Evolutionary conservation across 2,888 invertebrate species (phyloP).

Genomic region (Ophioninae sp.): DNA sequence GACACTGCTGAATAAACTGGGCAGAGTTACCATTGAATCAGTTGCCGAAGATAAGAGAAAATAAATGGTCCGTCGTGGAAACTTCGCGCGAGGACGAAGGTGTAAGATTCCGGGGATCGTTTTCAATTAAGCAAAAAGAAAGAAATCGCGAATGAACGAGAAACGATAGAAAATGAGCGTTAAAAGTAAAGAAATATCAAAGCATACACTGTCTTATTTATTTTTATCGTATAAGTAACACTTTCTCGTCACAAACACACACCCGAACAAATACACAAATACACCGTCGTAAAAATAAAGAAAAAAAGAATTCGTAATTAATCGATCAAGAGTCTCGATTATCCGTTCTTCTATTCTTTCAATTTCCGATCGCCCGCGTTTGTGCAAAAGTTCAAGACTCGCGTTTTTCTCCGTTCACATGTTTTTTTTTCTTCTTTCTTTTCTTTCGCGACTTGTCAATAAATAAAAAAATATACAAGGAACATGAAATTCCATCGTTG

Average conservation of each 20-base stretch:
- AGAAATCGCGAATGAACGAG: conserved; percentile 26
- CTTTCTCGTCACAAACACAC: conserved; percentile 73
- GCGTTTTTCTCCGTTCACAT: conserved; percentile 45
- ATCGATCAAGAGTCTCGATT: conserved; percentile 10
- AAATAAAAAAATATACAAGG: conserved; percentile 64
- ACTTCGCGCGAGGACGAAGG: conserved; percentile 20
- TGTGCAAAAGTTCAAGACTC: conserved; percentile 28
- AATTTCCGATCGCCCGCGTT: conserved; percentile 1
- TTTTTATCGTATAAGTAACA: conserved; percentile 76
- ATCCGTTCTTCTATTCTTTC: neutral
- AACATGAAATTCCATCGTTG: conserved; percentile 74
- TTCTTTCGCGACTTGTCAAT: conserved; percentile 48
- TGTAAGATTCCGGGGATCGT: conserved; percentile 47
- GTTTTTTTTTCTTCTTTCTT: conserved; percentile 48
- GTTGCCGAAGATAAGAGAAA: conserved; percentile 13
- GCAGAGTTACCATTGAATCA: conserved; percentile 28
- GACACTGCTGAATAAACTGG: conserved; percentile 27
- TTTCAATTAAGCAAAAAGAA: conserved; percentile 38
- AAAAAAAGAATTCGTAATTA: conserved; percentile 70
- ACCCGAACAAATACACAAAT: conserved; percentile 10
- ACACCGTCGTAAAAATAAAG: conserved; percentile 75
- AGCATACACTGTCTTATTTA: conserved; percentile 80
- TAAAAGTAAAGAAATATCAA: conserved; percentile 62
- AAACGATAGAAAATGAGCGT: conserved; percentile 39
- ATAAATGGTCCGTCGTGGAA: neutral